Evolutionary conservation across 2,888 invertebrate species (phyloP), one percentile per base, ranked within the genome.

Genomic region (Xanthostigma xanthostigma): DNA sequence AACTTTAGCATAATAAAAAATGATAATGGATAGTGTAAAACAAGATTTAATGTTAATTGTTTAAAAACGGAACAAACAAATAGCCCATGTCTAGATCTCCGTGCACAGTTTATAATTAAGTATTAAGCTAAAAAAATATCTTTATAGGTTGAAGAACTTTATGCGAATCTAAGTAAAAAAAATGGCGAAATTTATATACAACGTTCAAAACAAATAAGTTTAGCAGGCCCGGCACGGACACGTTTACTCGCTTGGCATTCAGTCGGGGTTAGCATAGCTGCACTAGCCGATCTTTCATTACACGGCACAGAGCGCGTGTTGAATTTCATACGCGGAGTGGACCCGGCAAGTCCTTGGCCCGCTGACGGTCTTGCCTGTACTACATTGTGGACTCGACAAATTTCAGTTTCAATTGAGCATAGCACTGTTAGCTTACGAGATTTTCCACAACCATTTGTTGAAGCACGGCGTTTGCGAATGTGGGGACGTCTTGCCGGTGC

Each of bases 151-250:
- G 94, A 96, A 57, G 90, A 93, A 60, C 71, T 98, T 10, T 89
- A 92, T 65, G 78, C 81, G 0, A 88, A 86, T 56, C 68, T 98
- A 55, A 82, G 83, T 9, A 86, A 87, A 61, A 91, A 90, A 62
- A 93, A 93, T 67, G 89, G 93, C 0, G 91, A 94, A 65, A 95
- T 97, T 59, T 98, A 97, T 68, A 86, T 97, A 50, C 91, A 95
- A 65, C 71, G 93, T 33, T 88, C 86, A 40, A 80, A 80, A 64
- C 86, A 81, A 67, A 72, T 75, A 58, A 66, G 66, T 27, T 70
- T 72, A 53, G 70, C 77, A 17, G 69, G 70, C 0, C 78, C 82
- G 1, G 74, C 78, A 39, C 70, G 88, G 41, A 83, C 84, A 0
- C 74, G 89, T 39, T 73, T 98, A 11, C 84, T 95, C 54, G 86